Percentiles rank a stretch among this genome's conserved stretches.
Conservation (phyloP, 35 echinoderm and acorn worm species). For the Amphiura filiformis region DNA sequence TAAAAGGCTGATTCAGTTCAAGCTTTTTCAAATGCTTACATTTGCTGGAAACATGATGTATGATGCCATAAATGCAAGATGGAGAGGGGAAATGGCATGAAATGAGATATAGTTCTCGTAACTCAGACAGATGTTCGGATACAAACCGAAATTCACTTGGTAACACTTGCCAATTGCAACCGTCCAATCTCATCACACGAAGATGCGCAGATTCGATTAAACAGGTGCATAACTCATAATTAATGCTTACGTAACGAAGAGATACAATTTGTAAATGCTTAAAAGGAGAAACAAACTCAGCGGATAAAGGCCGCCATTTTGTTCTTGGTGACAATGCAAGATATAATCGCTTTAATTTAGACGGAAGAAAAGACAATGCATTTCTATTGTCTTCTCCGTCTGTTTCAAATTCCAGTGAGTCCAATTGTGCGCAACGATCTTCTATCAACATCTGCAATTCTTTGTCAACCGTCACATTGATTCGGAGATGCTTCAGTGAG, state of each 20-base stretch:
- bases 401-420: neutral
- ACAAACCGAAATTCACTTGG: neutral
- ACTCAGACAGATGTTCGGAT: neutral
- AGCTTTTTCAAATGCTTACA: neutral
- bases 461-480: neutral
- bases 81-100: neutral
- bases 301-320: neutral
- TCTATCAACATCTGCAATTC: neutral
- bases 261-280: neutral
- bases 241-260: neutral
- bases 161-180: neutral
- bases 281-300: neutral
- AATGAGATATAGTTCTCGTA: neutral
- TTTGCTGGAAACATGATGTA: neutral
- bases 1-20: constrained; percentile 1
- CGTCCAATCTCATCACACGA: neutral
- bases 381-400: neutral
- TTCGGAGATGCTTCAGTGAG: neutral
- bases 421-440: neutral
- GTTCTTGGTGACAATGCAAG: neutral
- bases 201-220: neutral
- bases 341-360: neutral
- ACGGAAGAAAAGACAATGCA: neutral
- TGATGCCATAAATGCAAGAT: neutral
- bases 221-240: neutral